Base-by-base conservation (phyloP, 2,888 invertebrate genomes). In the Fabriciana adippe region DNA sequence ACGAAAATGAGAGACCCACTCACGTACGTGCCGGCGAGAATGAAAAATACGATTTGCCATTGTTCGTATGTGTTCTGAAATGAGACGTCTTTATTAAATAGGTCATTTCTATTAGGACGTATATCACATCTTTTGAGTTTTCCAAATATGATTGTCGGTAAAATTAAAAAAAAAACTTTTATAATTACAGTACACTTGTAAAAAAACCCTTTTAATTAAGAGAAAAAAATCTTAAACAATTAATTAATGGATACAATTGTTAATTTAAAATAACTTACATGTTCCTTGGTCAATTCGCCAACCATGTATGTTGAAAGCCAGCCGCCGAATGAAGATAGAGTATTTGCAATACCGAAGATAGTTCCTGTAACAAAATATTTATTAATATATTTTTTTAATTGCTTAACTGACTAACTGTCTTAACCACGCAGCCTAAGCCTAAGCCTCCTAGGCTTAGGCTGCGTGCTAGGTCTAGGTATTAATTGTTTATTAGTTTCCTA, bases 301-400 rank as follows among this genome's bases (percentile, higher is more conserved):
- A 97, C 97, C 94, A 97, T 96, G 86, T 94, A 94, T 0, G 97
- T 95, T 11, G 97, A 97, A 0, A 97, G 82, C 90, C 95, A 97
- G 0, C 97, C 97, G 8, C 97, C 96, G 63, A 96, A 92, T 0
- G 97, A 97, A 0, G 97, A 97, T 66, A 97, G 86, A 0, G 97
- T 97, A 80, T 97, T 97, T n/a, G 97, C 97, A 92, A 97, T 91
- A 51, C 97, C 97, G 84, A 97, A 97, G 72, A 97, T 97, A 1
- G 97, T 97, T 0, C 97, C 96, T 93, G 80, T 0, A 76, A 6
- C 14, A 55, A 45, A 35, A 55, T 18, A 6, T 18, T 13, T 4
- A 6, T 6, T 15, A 6, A n/a, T n/a, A 26, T 45, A 14, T 18
- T 54, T 18, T 11, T 26, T 54, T 3, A 18, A 26, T 18, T 54